These are phyloP conservation scores for Alethe diademata DNA, from an alignment of 2,113 vertebrate genomes.

Conservation along the genomic window DNA sequence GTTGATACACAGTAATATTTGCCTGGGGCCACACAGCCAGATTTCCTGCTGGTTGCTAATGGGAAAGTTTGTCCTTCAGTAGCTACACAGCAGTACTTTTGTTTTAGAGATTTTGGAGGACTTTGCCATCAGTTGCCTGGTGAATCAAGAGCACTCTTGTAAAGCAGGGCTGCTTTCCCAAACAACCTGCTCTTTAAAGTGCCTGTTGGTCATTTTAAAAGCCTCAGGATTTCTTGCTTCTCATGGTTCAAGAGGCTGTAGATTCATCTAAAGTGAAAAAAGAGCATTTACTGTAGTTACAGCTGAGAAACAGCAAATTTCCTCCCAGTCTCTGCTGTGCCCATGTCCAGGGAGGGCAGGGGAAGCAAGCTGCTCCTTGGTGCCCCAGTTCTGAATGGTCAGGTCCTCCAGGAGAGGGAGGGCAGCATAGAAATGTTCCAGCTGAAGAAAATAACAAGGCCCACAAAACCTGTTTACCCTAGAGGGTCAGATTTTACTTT, in stretches of 20 bases:
- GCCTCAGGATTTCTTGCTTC: neutral
- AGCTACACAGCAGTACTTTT: neutral
- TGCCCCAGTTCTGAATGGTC: neutral
- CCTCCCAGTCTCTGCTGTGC: neutral
- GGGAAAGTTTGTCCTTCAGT: neutral
- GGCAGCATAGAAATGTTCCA: neutral
- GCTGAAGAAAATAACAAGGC: neutral
- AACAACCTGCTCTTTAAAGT: neutral
- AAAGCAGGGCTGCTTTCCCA: neutral
- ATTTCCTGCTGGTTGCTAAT: neutral
- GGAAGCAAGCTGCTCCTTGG: neutral
- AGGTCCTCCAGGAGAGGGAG: neutral
- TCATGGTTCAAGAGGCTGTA: neutral
- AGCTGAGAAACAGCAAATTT: neutral
- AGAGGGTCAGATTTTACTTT: neutral
- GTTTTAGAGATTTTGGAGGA: neutral
- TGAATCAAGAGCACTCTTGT: neutral
- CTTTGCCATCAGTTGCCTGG: neutral
- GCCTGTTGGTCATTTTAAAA: neutral
- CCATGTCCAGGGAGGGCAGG: neutral
- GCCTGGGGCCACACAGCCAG: neutral
- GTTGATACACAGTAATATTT: neutral
- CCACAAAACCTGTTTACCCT: neutral
- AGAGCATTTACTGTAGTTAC: neutral
- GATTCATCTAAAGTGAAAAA: neutral